Evolutionary conservation across 2,113 vertebrate genomes (phyloP).

Genomic region (Aspidoscelis tigris): DNA sequence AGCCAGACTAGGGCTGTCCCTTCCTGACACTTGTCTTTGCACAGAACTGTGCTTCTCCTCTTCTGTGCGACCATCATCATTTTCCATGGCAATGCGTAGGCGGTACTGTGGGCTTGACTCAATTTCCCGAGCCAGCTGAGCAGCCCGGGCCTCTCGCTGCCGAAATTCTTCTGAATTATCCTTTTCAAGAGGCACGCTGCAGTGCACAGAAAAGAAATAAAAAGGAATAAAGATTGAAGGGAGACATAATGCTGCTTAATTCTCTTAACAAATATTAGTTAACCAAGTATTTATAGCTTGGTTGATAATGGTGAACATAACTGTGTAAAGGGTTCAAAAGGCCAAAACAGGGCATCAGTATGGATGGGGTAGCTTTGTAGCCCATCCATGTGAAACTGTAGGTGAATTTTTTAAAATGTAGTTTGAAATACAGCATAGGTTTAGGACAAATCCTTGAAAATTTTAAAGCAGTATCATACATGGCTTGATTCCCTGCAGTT

Average conservation of each 20-base stretch:
- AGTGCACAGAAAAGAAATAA: not conserved
- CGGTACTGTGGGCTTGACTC: constrained; percentile 90
- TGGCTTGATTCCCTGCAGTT: not conserved
- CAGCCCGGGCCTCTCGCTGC: constrained; percentile 86
- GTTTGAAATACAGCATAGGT: too few relatives aligned
- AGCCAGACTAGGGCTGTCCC: constrained; percentile 73
- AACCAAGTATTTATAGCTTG: not conserved
- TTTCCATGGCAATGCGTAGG: constrained; percentile 84
- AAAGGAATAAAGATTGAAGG: not conserved
- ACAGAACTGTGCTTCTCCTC: constrained; percentile 91
- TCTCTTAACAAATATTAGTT: too few relatives aligned
- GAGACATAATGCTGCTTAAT: not conserved
- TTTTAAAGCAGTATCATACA: too few relatives aligned
- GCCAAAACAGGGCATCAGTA: too few relatives aligned
- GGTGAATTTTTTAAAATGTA: too few relatives aligned
- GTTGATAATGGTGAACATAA: not conserved
- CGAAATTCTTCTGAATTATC: constrained; percentile 86
- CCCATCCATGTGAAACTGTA: too few relatives aligned
- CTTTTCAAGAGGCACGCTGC: constrained; percentile 86
- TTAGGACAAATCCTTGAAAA: too few relatives aligned
- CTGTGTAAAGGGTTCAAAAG: not conserved
- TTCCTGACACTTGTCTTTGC: constrained; percentile 75
- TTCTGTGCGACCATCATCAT: constrained; percentile 87
- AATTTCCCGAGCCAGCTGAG: constrained; percentile 88
- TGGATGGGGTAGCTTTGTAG: too few relatives aligned